phyloP scores from a whole-genome alignment of 2,888 invertebrate genomes.

The Fissipunctia ypsillon region DNA sequence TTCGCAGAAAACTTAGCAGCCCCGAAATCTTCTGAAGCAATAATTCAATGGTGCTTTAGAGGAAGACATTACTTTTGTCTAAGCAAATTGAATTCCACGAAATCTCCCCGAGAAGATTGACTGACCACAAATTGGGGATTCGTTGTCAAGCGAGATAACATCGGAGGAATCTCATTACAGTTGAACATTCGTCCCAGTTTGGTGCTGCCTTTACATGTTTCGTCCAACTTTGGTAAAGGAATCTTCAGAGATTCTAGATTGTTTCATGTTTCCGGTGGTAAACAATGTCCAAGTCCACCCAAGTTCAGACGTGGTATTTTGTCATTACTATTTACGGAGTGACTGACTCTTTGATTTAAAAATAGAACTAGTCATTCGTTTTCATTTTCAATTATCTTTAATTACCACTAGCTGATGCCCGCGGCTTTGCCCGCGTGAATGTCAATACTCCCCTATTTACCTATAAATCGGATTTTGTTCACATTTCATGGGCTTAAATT shows the following conservation, averaged over 20 bases:
- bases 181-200: slow-evolving; percentile 79
- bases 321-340: slow-evolving; percentile 28
- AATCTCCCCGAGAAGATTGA: slow-evolving; percentile 84
- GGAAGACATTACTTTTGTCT: slow-evolving; percentile 84
- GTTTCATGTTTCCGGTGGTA: slow-evolving; percentile 70
- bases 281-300: slow-evolving; percentile 35
- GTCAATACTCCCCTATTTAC: too few relatives aligned
- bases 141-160: slow-evolving; percentile 88
- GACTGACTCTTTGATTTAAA: slow-evolving; percentile 7
- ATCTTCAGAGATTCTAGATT: slow-evolving; percentile 80
- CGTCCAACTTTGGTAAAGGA: slow-evolving; percentile 78
- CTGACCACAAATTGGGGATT: slow-evolving; percentile 90
- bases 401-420: background rate
- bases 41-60: slow-evolving; percentile 75
- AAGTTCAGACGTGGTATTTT: slow-evolving; percentile 36
- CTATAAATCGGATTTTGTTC: too few relatives aligned
- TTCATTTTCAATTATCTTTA: background rate
- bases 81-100: slow-evolving; percentile 88
- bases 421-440: too few relatives aligned
- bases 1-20: slow-evolving; percentile 29
- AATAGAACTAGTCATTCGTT: background rate
- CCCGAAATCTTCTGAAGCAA: slow-evolving; percentile 68
- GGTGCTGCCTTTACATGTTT: slow-evolving; percentile 79
- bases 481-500: too few relatives aligned
- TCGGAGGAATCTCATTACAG: slow-evolving; percentile 89